Evolutionary conservation across 2,113 vertebrate species (phyloP).

Genomic region (Cricetomys ansorgei): DNA sequence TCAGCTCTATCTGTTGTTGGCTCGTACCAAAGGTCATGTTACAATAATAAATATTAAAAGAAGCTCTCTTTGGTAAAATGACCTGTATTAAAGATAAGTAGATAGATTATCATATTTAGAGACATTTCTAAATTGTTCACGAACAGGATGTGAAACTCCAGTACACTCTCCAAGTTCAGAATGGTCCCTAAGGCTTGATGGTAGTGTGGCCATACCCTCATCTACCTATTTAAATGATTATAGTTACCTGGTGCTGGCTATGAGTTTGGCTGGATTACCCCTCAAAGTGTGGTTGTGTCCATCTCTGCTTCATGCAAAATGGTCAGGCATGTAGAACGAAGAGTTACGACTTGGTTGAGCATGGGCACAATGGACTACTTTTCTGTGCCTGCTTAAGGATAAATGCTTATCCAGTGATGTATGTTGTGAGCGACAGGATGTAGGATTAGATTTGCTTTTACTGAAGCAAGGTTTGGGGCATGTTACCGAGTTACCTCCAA

Average conservation of each 20-base stretch:
- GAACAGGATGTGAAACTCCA: neutral
- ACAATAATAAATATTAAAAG: neutral
- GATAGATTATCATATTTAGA: neutral
- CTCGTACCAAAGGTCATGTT: neutral
- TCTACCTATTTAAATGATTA: neutral
- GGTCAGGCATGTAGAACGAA: neutral
- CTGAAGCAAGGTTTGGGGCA: neutral
- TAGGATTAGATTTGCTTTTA: neutral
- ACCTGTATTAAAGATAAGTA: slow-evolving; percentile 17
- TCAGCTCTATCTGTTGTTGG: slow-evolving; percentile 19
- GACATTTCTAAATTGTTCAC: neutral
- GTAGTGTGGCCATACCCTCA: neutral
- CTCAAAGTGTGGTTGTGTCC: neutral
- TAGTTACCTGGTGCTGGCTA: neutral
- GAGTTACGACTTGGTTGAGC: neutral
- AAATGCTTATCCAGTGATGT: neutral
- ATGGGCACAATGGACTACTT: neutral
- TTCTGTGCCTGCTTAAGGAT: neutral
- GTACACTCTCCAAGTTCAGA: neutral
- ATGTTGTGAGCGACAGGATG: neutral
- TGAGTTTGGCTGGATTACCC: neutral
- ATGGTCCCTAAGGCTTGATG: neutral
- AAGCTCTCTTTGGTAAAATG: slow-evolving; percentile 16
- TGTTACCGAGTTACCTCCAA: neutral
- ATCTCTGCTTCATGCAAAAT: neutral